A percentile compares a stretch with the other conserved stretches of the same genome.
Conservation (phyloP, 2,113 vertebrate genomes). For the Neoarius graeffei region DNA sequence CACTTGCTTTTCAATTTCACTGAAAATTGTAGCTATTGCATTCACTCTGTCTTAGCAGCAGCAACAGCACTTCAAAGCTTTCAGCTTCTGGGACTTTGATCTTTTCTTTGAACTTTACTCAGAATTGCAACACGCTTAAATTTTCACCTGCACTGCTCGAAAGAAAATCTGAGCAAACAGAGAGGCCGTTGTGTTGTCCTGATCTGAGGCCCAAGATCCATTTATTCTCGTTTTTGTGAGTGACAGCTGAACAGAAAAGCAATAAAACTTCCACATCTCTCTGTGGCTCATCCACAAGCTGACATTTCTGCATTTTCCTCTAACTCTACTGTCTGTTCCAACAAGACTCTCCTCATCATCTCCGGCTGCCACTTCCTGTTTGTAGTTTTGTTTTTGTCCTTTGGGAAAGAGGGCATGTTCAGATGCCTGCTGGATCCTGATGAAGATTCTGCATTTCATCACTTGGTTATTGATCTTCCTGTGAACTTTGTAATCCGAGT, state of each 20-base stretch:
- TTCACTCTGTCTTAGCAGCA: not conserved
- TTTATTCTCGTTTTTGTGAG: conserved; percentile 19
- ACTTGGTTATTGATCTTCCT: not conserved
- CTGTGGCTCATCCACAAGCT: not conserved
- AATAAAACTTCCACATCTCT: conserved; percentile 19
- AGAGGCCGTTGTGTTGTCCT: conserved; percentile 1
- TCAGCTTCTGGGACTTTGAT: conserved; percentile 25
- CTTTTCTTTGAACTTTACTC: conserved; percentile 28
- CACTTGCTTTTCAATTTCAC: not conserved
- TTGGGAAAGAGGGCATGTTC: not conserved
- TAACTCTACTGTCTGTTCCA: not conserved
- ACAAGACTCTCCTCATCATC: conserved; percentile 11
- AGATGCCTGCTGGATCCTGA: not conserved
- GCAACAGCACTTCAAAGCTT: conserved; percentile 26
- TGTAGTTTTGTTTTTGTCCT: not conserved
- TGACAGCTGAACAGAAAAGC: conserved; percentile 33
- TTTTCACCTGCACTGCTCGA: not conserved
- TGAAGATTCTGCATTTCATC: not conserved
- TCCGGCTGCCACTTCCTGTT: not conserved
- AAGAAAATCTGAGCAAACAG: conserved; percentile 27
- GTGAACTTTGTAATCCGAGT: not conserved
- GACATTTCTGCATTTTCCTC: not conserved
- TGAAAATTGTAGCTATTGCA: conserved; percentile 10
- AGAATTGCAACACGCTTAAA: not conserved
- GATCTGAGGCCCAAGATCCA: not conserved